phyloP scores from a whole-genome alignment of 2,888 invertebrate species.

The Isoperla grammatica region DNA sequence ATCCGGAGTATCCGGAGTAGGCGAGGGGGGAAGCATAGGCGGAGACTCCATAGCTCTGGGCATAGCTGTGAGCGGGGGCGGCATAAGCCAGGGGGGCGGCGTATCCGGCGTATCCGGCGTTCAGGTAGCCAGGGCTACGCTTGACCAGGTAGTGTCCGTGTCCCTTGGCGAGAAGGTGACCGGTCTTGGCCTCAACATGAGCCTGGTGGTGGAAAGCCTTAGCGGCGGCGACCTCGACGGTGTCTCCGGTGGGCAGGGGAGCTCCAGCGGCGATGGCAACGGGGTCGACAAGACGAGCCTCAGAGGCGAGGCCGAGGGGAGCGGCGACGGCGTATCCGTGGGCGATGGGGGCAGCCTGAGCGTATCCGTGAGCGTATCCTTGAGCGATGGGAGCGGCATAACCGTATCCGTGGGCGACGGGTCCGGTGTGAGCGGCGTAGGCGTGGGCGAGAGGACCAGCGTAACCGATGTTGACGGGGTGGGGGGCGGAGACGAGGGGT shows the following conservation, averaged over 20 bases:
- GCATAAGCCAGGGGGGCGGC: conserved; percentile 21
- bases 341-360: background rate
- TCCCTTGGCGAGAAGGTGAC: conserved; percentile 6
- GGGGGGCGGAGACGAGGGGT: background rate
- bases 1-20: conserved; percentile 21
- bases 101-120: conserved; percentile 23
- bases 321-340: conserved; percentile 19
- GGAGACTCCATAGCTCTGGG: conserved; percentile 23
- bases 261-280: conserved; percentile 19
- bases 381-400: conserved; percentile 31
- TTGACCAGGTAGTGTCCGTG: conserved; percentile 30
- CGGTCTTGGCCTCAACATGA: conserved; percentile 12
- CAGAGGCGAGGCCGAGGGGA: conserved; percentile 37
- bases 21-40: conserved; percentile 34
- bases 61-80: conserved; percentile 23
- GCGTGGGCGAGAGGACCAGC: conserved; percentile 4
- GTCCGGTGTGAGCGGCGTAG: too few species aligned
- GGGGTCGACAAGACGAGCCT: conserved; percentile 29
- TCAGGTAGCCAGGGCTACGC: conserved; percentile 30
- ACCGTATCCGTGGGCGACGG: conserved; percentile 1
- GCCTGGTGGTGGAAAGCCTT: conserved; percentile 46
- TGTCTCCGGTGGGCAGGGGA: conserved; percentile 36
- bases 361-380: conserved; percentile 32
- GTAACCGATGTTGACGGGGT: background rate
- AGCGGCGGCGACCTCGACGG: conserved; percentile 49